Percentiles rank a stretch among this genome's conserved stretches.
Evolutionary conservation across 2,797 vertebrate genomes (phyloP).

Genomic region (Denticeps clupeoides): DNA sequence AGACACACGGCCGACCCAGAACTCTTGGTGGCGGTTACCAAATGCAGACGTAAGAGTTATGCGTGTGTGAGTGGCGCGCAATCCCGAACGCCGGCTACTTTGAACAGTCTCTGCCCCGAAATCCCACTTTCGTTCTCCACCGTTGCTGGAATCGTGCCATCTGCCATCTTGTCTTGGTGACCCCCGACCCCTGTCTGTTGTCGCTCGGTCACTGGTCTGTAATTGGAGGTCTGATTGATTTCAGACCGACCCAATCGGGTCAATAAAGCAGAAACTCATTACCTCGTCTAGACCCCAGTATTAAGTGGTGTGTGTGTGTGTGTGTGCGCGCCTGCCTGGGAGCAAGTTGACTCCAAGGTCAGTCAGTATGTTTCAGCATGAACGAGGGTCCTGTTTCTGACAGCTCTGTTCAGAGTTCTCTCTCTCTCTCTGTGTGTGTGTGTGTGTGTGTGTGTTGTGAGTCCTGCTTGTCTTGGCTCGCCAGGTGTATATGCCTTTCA

Average conservation of each 20-base stretch:
- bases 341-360: not conserved
- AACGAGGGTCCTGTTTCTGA: not conserved
- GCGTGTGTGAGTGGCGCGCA: too few species aligned
- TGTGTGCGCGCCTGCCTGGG: not conserved
- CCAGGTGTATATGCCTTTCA: not conserved
- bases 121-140: slow-evolving; percentile 22
- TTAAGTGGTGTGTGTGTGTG: not conserved
- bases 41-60: too few species aligned
- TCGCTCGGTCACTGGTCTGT: slow-evolving; percentile 5
- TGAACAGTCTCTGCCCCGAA: too few species aligned
- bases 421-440: not conserved
- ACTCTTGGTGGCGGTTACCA: too few species aligned
- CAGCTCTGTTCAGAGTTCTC: not conserved
- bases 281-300: slow-evolving; percentile 9
- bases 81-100: too few species aligned
- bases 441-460: not conserved
- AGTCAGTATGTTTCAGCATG: not conserved
- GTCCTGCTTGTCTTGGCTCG: not conserved
- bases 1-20: too few species aligned
- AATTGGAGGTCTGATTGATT: slow-evolving; percentile 31
- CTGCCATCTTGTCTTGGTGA: not conserved
- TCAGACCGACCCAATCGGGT: slow-evolving; percentile 27
- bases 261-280: slow-evolving; percentile 27
- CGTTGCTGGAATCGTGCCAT: slow-evolving; percentile 23
- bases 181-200: not conserved